These are phyloP conservation scores for Illadopsis cleaveri DNA, from an alignment of 2,113 vertebrate genomes.

Conservation along the genomic window DNA sequence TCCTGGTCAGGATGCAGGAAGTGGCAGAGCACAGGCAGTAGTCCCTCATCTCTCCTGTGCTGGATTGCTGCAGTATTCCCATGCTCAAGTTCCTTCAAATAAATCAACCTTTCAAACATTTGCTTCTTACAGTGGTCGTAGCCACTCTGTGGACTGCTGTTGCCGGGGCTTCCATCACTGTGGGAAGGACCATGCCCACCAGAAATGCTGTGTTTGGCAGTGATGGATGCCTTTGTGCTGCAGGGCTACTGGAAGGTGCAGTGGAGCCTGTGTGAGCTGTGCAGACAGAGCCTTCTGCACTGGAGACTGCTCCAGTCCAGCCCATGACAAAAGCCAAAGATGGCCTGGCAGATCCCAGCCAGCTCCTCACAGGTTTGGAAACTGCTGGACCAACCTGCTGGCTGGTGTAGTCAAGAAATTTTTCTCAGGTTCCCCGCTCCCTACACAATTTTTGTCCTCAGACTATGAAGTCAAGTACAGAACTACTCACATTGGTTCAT, in stretches of 20 bases:
- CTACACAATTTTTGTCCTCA: no score
- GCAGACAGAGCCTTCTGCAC: neutral
- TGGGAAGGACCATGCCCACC: neutral
- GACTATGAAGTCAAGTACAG: no score
- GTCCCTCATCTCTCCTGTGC: neutral
- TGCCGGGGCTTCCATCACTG: neutral
- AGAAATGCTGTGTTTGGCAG: neutral
- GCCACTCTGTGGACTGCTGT: neutral
- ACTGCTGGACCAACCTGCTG: neutral
- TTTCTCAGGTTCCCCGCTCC: neutral
- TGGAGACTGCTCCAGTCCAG: no score
- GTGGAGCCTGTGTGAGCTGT: neutral
- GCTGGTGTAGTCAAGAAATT: neutral
- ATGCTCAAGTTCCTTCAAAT: neutral
- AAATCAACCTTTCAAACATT: neutral
- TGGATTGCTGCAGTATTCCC: neutral
- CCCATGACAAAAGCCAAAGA: neutral
- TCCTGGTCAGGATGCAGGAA: neutral
- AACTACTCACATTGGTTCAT: no score
- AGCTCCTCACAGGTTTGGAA: neutral
- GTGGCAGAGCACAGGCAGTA: neutral
- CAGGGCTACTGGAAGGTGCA: neutral
- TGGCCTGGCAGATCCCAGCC: neutral
- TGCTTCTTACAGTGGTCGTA: accelerated
- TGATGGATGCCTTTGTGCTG: neutral